A percentile compares a stretch with the other conserved stretches of the same genome.
Evolutionary conservation across 2,888 invertebrate species (phyloP).

Genomic region (Orthosia gothica): DNA sequence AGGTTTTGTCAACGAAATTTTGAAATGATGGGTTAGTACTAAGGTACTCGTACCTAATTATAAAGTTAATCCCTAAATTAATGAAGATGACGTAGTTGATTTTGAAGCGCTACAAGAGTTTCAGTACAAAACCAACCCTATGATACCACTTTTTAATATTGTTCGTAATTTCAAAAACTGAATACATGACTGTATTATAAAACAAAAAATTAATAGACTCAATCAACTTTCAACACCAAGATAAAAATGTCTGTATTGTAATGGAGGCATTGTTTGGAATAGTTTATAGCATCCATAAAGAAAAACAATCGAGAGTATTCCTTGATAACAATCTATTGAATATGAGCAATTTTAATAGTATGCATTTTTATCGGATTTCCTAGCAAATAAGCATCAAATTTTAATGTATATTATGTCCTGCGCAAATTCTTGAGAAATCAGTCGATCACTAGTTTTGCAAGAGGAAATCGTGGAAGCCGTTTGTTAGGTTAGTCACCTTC

Average conservation of each 20-base stretch:
- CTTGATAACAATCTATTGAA: conserved; percentile 18
- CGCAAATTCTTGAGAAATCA: conserved; percentile 7
- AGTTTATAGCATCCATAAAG: conserved; percentile 13
- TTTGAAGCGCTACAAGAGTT: neutral
- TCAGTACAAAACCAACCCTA: neutral
- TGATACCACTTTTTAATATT: neutral
- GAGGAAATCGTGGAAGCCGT: conserved; percentile 4
- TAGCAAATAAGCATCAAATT: neutral
- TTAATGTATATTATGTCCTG: neutral
- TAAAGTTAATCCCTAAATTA: neutral
- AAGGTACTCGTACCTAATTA: too few species aligned
- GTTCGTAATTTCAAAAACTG: neutral
- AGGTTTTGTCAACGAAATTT: too few species aligned
- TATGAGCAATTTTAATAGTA: neutral
- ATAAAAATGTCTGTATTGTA: conserved; percentile 25
- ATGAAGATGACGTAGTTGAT: neutral
- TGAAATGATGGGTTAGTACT: too few species aligned
- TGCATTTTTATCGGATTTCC: neutral
- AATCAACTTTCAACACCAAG: conserved; percentile 3
- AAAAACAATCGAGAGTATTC: conserved; percentile 24
- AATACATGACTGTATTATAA: neutral
- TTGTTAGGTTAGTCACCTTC: conserved; percentile 46
- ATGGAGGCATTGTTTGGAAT: conserved; percentile 26
- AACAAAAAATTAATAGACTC: conserved; percentile 7
- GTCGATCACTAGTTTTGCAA: conserved; percentile 15